Conservation (phyloP, 2,888 invertebrate genomes). For the Patella depressa region DNA sequence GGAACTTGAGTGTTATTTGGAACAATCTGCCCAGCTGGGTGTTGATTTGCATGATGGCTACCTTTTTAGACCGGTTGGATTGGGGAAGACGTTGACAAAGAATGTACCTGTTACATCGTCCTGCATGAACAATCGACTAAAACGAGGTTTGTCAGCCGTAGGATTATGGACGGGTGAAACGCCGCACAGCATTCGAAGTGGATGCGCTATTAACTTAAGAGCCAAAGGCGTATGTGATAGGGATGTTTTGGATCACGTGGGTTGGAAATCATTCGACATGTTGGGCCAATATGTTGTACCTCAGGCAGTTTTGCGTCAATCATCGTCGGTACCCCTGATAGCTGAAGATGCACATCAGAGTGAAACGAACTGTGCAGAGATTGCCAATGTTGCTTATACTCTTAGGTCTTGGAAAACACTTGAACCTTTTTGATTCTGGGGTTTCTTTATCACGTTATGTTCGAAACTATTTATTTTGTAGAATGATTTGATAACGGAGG, state of each 20-base stretch:
- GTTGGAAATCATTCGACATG: conserved; percentile 7
- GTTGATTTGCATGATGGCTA: too few relatives aligned
- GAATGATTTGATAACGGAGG: not conserved
- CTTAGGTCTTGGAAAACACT: not conserved
- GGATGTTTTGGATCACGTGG: conserved; percentile 15
- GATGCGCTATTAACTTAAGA: conserved; percentile 14
- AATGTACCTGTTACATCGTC: too few relatives aligned
- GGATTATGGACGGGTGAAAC: conserved; percentile 14
- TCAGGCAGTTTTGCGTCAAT: not conserved
- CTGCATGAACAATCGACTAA: conserved; percentile 14
- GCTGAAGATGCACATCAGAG: not conserved
- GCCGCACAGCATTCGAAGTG: not conserved
- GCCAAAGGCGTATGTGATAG: not conserved
- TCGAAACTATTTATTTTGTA: too few relatives aligned
- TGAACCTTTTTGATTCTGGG: too few relatives aligned
- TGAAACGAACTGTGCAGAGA: too few relatives aligned
- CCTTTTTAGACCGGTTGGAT: too few relatives aligned
- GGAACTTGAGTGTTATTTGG: too few relatives aligned
- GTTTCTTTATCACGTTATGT: too few relatives aligned
- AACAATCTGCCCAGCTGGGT: too few relatives aligned
- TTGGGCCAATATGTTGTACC: not conserved
- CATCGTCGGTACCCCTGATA: not conserved
- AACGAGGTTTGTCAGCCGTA: not conserved
- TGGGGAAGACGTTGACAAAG: too few relatives aligned
- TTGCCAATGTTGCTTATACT: not conserved